These are phyloP conservation scores for Stegana nigrithorax DNA, from an alignment of 2,888 invertebrate species.

Conservation along the genomic window DNA sequence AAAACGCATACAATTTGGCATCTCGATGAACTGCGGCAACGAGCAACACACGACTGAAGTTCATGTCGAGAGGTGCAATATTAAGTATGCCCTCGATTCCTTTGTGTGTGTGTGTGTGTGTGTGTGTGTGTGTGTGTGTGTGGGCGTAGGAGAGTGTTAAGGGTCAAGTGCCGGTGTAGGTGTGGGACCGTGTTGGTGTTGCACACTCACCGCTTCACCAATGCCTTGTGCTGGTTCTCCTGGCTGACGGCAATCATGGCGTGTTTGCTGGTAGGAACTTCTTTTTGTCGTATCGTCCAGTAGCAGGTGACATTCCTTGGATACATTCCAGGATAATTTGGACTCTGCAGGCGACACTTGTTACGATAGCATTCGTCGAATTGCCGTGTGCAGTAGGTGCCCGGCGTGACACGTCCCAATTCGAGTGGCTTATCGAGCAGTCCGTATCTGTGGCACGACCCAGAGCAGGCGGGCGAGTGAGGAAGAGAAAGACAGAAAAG, in stretches of 20 bases:
- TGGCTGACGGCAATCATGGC: constrained; percentile 90
- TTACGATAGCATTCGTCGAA: constrained; percentile 88
- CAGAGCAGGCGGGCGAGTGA: neutral
- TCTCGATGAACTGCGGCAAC: neutral
- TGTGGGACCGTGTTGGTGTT: neutral
- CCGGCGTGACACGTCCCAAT: constrained; percentile 85
- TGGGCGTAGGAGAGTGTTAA: neutral
- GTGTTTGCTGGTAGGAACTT: constrained; percentile 88
- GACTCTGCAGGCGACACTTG: constrained; percentile 87
- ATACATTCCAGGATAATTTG: constrained; percentile 89
- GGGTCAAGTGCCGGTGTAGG: neutral
- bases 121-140: no score
- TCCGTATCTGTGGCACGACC: constrained; percentile 76
- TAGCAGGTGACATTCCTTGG: constrained; percentile 89
- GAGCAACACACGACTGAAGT: no score
- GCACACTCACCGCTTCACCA: constrained; percentile 64
- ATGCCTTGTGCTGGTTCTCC: constrained; percentile 75
- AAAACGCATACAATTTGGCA: neutral
- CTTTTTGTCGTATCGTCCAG: constrained; percentile 87
- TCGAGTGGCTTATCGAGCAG: constrained; percentile 81
- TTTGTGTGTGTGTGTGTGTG: no score
- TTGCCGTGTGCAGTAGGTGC: constrained; percentile 85
- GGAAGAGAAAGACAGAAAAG: neutral
- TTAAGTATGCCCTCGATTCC: no score
- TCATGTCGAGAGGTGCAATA: neutral